Base-by-base conservation (phyloP, 2,888 invertebrate species). In the Microctonus aethiopoides region DNA sequence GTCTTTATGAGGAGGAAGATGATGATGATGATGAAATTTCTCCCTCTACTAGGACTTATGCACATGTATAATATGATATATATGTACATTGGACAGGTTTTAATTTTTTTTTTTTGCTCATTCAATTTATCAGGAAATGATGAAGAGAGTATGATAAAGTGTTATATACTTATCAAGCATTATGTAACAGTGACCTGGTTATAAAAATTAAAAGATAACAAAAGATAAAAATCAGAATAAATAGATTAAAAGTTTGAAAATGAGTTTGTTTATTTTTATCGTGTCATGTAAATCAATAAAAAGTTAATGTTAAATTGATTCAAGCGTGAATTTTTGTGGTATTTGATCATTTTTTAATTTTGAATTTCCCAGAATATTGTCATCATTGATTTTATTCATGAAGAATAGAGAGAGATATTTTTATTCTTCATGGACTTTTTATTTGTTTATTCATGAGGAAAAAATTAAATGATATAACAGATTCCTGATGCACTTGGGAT, bases 101-200 rank as follows among this genome's bases (percentile, higher is more conserved):
- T 39, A 24, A 24, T 39, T 39, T 22, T 39, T 39, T n/a, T 39
- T 29, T 39, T 29, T 29, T 29, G 7, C 41, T 6, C 13, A 46
- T 46, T 61, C 39, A n/a, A 61, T 39, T 61, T 61, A 61, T 41
- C 61, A 39, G 20, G 39, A 39, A 36, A 61, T 41, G 29, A 61
- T 61, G 39, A 61, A 61, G 10, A 11, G 41, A 13, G 29, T 41
- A 61, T 39, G 41, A 61, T 11, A 41, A 22, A n/a, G n/a, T 61
- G 11, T 13, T 7, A 36, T 61, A 24, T 24, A 39, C 29, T 22
- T 22, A 54, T 54, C 46, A 54, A 54, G 34, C 41, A 62, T 62
- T 62, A 62, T 62, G 62, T 46, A 41, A 62, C n/a, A 41, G 39
- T 46, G 16, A 46, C 46, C 16, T 46, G 16, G 16, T 29, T 29